Evolutionary conservation across 2,797 vertebrate species (phyloP).

Genomic region (Paguma larvata): DNA sequence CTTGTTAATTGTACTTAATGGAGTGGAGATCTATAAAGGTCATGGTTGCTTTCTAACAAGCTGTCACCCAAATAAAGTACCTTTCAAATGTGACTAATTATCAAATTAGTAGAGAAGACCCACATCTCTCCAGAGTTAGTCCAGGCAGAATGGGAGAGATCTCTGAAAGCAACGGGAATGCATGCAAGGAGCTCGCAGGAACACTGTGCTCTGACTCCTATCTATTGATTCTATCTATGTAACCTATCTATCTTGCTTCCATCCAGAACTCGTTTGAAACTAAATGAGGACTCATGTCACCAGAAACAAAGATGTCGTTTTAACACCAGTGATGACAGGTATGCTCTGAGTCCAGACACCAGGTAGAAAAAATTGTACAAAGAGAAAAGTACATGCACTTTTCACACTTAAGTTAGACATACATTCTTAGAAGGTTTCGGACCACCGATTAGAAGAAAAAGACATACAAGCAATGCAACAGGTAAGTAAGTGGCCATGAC

Average conservation of each 20-base stretch:
- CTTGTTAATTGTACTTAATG: slow-evolving; percentile 76
- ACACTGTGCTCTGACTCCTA: background rate
- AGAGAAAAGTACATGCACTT: background rate
- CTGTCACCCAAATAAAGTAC: background rate
- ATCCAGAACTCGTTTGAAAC: background rate
- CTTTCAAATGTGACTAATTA: slow-evolving; percentile 62
- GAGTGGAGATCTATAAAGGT: slow-evolving; percentile 62
- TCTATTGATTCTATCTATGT: background rate
- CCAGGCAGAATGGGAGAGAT: background rate
- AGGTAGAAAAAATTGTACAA: background rate
- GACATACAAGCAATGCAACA: background rate
- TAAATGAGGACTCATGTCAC: background rate
- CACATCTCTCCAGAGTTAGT: background rate
- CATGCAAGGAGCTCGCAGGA: background rate
- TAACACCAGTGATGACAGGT: background rate
- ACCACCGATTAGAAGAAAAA: background rate
- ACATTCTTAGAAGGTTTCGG: background rate
- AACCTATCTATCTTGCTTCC: background rate
- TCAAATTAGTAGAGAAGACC: background rate
- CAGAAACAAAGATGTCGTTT: background rate
- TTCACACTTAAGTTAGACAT: background rate
- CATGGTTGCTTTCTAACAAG: slow-evolving; percentile 51
- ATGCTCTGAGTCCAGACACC: background rate
- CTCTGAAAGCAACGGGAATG: background rate
- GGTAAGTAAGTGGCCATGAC: background rate